Conservation (phyloP, 2,888 invertebrate species). For the Lithophane semibrunnea region DNA sequence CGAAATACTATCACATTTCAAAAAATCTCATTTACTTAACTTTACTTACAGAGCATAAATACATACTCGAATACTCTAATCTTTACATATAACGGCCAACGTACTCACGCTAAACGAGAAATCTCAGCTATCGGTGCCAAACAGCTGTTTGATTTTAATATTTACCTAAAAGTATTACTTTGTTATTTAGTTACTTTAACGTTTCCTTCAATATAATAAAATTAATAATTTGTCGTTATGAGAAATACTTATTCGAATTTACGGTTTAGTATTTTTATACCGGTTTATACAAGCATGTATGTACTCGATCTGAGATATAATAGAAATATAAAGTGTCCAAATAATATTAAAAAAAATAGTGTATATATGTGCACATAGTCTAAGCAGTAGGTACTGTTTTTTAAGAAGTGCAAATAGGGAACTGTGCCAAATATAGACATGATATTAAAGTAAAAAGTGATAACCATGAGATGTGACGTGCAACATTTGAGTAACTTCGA, state of each 20-base stretch:
- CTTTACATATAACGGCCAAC: slow-evolving; percentile 28
- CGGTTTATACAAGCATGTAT: slow-evolving; percentile 5
- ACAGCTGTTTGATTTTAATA: slow-evolving; percentile 24
- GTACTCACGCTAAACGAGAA: slow-evolving; percentile 40
- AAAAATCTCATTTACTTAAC: slow-evolving; percentile 48
- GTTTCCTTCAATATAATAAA: background rate
- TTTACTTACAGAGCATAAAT: slow-evolving; percentile 53
- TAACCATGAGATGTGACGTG: slow-evolving; percentile 41
- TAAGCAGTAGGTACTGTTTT: slow-evolving; percentile 52
- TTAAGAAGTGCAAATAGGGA: slow-evolving; percentile 47
- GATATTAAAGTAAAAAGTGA: slow-evolving; percentile 6
- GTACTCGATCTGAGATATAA: slow-evolving; percentile 28
- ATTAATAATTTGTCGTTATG: background rate
- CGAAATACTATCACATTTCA: slow-evolving; percentile 69
- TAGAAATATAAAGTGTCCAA: slow-evolving; percentile 15
- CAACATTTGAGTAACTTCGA: slow-evolving; percentile 29
- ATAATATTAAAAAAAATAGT: slow-evolving; percentile 32
- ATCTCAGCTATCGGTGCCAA: slow-evolving; percentile 56
- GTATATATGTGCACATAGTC: slow-evolving; percentile 46
- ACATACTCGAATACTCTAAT: slow-evolving; percentile 50
- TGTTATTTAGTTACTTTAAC: background rate
- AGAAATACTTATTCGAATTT: slow-evolving; percentile 2
- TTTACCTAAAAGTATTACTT: slow-evolving; percentile 23
- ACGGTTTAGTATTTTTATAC: slow-evolving; percentile 5
- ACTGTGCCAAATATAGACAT: slow-evolving; percentile 38